Base-by-base conservation (phyloP, 2,888 invertebrate genomes). In the Drosophila ochracea region DNA sequence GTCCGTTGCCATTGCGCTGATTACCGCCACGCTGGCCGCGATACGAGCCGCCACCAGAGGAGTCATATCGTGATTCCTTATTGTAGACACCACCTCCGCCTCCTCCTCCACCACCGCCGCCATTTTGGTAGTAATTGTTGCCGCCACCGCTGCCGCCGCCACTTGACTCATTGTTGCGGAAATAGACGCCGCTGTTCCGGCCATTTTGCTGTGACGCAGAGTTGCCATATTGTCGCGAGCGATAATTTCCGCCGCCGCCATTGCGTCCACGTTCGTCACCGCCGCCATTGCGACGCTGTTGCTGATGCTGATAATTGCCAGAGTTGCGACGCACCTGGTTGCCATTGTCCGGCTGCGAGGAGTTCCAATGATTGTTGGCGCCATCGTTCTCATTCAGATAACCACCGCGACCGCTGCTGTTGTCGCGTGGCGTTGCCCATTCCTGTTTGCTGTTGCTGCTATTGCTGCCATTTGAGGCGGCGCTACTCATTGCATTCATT, bases 91-190 rank as follows among this genome's bases (percentile, higher is more conserved):
- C 88, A 5, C 86, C 83, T 0, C 85, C 82, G 7, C 84, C 84
- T 11, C 83, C 83, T n/a, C 86, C 83, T 11, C 47, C 47, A n/a
- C 83, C 83, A 28, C 83, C 82, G 39, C 80, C 73, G 19, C 84
- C 89, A 63, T 91, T 91, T 55, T 91, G 87, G 31, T 85, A 80
- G 67, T 90, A 90, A 49, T 70, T 83, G 73, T 79, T 88, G 61
- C 81, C 80, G 7, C 84, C 83, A 19, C 80, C 83, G 1, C 84
- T 81, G 25, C 82, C 81, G 16, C 82, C 82, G 21, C 50, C 85
- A 62, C 83, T 84, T 31, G 91, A 89, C 31, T 93, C 93, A 68
- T 93, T 93, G 74, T 93, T 93, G 52, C 92, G 92, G 90, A 92
- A 92, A 67, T 92, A 93, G 4, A 92, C 91, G 30, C 92, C 85